Evolutionary conservation across 2,888 invertebrate genomes (phyloP), one percentile per base, ranked within the genome.

Genomic region (Slavum lentiscoides): DNA sequence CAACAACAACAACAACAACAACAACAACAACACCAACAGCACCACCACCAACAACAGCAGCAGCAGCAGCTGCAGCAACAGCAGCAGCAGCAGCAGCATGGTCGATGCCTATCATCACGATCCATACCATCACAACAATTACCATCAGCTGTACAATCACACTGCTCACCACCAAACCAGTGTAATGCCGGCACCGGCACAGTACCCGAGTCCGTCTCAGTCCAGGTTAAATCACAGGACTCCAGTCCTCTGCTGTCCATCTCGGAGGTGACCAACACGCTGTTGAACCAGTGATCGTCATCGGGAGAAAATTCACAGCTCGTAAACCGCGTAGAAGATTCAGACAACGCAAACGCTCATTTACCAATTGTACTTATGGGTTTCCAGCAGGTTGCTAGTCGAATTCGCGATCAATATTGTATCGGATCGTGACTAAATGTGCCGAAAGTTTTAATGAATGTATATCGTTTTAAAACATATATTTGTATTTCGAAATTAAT

Each of bases 241-340:
- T 89, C 90, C 88, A 91, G 91, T 90, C 91, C 91, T 88, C 85
- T 92, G 89, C 86, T 92, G 88, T 91, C 92, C 88, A 91, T 92
- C 89, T 91, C 92, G 87, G 92, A 92, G 90, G 92, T 92, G 88
- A 92, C 92, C 85, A 91, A 92, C 88, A 91, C 92, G 85, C 87
- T 92, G 86, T 89, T 92, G 87, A 91, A 91, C 87, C 91, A 91
- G 86, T 90, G 82, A 83, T 4, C 55, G 55, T 19, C 55, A 55
- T 17, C 6, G 55, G 19, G 5, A 7, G 19, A 19, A 55, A 55
- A 55, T 8, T 19, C 19, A 7, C 19, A 19, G 5, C 7, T 19
- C 55, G 19, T 6, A 17, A 19, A 19, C 55, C 19, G 2, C 55
- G 19, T 19, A 15, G 15, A 19, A 5, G 17, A 55, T 19, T 7